Evolutionary conservation across 2,888 invertebrate species (phyloP).

Genomic region (Cheilosia grossa): DNA sequence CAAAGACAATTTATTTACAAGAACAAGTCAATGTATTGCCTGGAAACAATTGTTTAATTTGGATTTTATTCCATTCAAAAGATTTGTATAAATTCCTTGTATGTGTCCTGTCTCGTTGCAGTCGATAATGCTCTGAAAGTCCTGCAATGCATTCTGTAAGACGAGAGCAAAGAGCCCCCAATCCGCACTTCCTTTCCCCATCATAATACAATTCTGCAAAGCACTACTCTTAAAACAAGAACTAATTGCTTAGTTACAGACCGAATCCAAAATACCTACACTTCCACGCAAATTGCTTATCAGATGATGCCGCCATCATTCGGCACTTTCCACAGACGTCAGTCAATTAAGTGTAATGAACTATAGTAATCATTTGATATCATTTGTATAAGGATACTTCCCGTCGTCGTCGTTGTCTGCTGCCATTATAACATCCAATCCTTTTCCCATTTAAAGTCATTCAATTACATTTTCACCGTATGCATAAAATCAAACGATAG

Average conservation of each 20-base stretch:
- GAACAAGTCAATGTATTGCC: too few species aligned
- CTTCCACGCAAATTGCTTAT: not conserved
- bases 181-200: too few species aligned
- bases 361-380: constrained; percentile 30
- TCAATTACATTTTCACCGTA: constrained; percentile 42
- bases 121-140: too few species aligned
- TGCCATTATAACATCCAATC: constrained; percentile 24
- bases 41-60: too few species aligned
- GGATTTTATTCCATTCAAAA: too few species aligned
- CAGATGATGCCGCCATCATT: not conserved
- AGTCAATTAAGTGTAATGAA: constrained; percentile 50
- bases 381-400: constrained; percentile 26
- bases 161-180: too few species aligned
- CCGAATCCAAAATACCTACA: not conserved
- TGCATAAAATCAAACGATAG: constrained; percentile 61
- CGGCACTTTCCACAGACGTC: constrained; percentile 21
- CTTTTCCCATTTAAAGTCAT: constrained; percentile 46
- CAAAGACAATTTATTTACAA: too few species aligned
- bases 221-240: not conserved
- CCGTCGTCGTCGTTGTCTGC: not conserved
- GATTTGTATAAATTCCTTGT: too few species aligned
- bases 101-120: too few species aligned
- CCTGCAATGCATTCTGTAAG: too few species aligned
- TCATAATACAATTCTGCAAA: not conserved
- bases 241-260: not conserved